Base-by-base conservation (phyloP, 2,888 invertebrate genomes). In the Pheosia gnoma region DNA sequence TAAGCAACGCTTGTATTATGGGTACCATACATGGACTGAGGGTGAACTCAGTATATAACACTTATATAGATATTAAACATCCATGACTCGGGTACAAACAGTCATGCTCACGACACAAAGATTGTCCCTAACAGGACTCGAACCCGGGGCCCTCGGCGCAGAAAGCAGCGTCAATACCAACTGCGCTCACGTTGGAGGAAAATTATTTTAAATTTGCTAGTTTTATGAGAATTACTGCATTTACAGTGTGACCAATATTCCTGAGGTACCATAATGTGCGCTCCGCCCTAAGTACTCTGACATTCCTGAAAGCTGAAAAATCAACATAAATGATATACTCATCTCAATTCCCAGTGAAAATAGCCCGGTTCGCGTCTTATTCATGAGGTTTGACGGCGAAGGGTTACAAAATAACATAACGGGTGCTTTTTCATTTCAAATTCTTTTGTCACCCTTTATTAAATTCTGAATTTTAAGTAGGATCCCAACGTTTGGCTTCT, bases 351-450 rank as follows among this genome's bases (percentile, higher is more conserved):
- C 65, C 59, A 49, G 52, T 57, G 66, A 70, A 78, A 78, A 72
- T 79, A 80, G 71, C 72, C 67, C 72, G 68, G 68, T 72, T 65
- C 68, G 63, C 72, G 74, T 71, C 71, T 77, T 81, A 81, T 81
- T 81, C 81, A 82, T 82, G 82, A 81, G 71, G 69, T 77, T 69
- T 72, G 75, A 78, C 78, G 75, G 68, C 77, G 70, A 72, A 66
- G 72, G 77, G 75, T 74, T 75, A 77, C 61, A 66, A 45, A 68
- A 65, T 72, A 68, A 77, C 77, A 77, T 75, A 75, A 75, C 75
- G 72, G 70, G 66, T 64, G 68, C 70, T 75, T 72, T 74, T 68
- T 77, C 69, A 75, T 75, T 70, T 67, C 60, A 68, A 72, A 72
- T 77, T 75, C 75, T 75, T 75, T 77, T 77, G 75, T 75, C 68